phyloP scores from a whole-genome alignment of 2,797 vertebrate species.

The Todus mexicanus region DNA sequence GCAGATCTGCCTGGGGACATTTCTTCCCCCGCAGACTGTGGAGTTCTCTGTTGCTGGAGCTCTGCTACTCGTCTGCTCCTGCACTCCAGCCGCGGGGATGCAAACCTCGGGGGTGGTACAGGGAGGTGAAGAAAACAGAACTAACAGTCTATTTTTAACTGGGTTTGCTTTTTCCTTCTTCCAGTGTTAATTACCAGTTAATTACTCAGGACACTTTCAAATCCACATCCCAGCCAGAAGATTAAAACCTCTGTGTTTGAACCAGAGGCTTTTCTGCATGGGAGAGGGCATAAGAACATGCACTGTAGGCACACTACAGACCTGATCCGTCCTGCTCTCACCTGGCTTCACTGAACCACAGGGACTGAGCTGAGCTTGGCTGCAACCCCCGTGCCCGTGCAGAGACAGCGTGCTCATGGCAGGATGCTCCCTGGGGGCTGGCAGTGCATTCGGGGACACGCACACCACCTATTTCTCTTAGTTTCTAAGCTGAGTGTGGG shows the following conservation, averaged over 20 bases:
- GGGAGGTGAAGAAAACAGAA: background rate
- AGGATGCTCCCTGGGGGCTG: background rate
- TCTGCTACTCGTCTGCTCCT: background rate
- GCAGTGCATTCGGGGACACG: background rate
- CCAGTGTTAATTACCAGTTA: background rate
- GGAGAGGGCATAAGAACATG: background rate
- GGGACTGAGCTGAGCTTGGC: background rate
- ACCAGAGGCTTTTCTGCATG: background rate
- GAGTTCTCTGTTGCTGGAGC: background rate
- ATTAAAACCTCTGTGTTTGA: background rate
- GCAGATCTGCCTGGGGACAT: background rate
- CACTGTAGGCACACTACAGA: background rate
- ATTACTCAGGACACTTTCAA: background rate
- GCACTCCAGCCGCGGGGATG: background rate
- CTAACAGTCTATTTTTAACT: background rate
- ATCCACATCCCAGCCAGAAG: background rate
- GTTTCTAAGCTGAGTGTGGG: background rate
- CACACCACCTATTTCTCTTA: background rate
- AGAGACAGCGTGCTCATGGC: background rate
- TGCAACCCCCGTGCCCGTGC: fast-evolving
- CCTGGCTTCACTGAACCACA: background rate
- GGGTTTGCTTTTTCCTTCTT: background rate
- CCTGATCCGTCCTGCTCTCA: background rate
- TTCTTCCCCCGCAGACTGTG: background rate
- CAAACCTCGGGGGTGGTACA: background rate